A percentile compares a stretch with the other conserved stretches of the same genome.
Conservation (phyloP, 2,888 invertebrate species). For the Scaptomyza polygonia region DNA sequence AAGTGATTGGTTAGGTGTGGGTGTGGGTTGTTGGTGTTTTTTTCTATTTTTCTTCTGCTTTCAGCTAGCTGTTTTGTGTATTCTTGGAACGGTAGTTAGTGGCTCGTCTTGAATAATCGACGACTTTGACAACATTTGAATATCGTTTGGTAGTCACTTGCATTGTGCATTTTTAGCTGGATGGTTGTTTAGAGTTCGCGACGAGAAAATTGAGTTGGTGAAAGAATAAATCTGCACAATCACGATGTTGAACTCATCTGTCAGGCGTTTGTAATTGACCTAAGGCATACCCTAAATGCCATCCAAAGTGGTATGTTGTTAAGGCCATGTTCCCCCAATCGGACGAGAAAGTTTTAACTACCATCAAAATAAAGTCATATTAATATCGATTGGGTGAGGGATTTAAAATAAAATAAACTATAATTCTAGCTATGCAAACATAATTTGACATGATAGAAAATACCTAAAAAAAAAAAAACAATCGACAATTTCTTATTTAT, state of each 20-base stretch:
- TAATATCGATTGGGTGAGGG: no score
- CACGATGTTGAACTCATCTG: slow-evolving; percentile 76
- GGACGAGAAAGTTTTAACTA: slow-evolving; percentile 31
- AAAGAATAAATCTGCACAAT: slow-evolving; percentile 68
- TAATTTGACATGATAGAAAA: not conserved
- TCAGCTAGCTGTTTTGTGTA: slow-evolving; percentile 28
- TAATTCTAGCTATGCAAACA: no score
- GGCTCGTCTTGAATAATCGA: slow-evolving; percentile 70
- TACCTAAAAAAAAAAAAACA: not conserved
- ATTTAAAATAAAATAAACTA: no score
- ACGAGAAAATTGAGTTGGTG: slow-evolving; percentile 56
- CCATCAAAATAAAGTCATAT: not conserved
- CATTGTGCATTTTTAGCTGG: slow-evolving; percentile 3
- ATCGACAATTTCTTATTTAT: slow-evolving; percentile 9
- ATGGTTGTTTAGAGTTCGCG: slow-evolving; percentile 18
- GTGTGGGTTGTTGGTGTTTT: slow-evolving; percentile 11
- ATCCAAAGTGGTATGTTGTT: slow-evolving; percentile 33
- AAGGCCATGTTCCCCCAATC: slow-evolving; percentile 23
- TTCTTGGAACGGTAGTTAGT: slow-evolving; percentile 75
- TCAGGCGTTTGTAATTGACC: slow-evolving; percentile 74
- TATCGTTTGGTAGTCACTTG: slow-evolving; percentile 59
- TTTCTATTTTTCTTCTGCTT: not conserved
- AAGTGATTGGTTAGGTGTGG: slow-evolving; percentile 72
- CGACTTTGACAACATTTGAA: slow-evolving; percentile 78
- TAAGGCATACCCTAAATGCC: slow-evolving; percentile 39